Percentiles rank a stretch among this genome's conserved stretches.
These are phyloP conservation scores for Idaea straminata DNA, from an alignment of 2,888 invertebrate genomes.

Conservation along the genomic window DNA sequence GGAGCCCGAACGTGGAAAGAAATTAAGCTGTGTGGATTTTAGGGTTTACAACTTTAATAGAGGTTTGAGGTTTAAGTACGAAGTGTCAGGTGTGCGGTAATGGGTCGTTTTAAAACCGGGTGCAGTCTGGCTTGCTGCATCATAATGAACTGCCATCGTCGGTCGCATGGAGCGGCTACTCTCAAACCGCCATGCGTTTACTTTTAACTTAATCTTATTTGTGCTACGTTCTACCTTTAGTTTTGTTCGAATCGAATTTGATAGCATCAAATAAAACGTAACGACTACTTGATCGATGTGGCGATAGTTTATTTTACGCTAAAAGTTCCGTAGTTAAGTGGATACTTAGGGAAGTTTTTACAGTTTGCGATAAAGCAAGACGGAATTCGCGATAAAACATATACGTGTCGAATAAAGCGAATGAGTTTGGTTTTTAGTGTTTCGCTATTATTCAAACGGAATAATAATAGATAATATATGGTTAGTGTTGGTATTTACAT, in stretches of 20 bases:
- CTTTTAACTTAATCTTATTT: neutral
- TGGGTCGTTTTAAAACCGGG: slow-evolving; percentile 17
- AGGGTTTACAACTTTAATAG: slow-evolving; percentile 59
- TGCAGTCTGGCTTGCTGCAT: slow-evolving; percentile 17
- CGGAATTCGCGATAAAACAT: slow-evolving; percentile 42
- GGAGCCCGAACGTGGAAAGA: slow-evolving; percentile 66
- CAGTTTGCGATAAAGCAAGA: slow-evolving; percentile 44
- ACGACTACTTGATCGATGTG: slow-evolving; percentile 13
- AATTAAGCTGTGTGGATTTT: slow-evolving; percentile 68
- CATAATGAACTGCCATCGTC: slow-evolving; percentile 9
- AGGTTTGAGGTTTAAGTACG: slow-evolving; percentile 50
- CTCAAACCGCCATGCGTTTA: neutral
- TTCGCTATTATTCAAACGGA: slow-evolving; percentile 21
- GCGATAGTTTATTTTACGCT: slow-evolving; percentile 35
- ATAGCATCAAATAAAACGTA: slow-evolving; percentile 1
- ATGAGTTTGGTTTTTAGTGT: slow-evolving; percentile 34
- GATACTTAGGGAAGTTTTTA: slow-evolving; percentile 46
- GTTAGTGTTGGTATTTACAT: no score
- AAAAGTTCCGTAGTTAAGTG: slow-evolving; percentile 37
- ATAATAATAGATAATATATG: slow-evolving; percentile 9
- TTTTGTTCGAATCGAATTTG: neutral
- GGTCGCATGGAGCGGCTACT: neutral
- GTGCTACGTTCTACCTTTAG: neutral
- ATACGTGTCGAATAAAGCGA: slow-evolving; percentile 35
- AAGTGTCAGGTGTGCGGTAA: slow-evolving; percentile 35